Evolutionary conservation across 2,888 invertebrate genomes (phyloP), one percentile per base, ranked within the genome.

Genomic region (Chirona hameri): DNA sequence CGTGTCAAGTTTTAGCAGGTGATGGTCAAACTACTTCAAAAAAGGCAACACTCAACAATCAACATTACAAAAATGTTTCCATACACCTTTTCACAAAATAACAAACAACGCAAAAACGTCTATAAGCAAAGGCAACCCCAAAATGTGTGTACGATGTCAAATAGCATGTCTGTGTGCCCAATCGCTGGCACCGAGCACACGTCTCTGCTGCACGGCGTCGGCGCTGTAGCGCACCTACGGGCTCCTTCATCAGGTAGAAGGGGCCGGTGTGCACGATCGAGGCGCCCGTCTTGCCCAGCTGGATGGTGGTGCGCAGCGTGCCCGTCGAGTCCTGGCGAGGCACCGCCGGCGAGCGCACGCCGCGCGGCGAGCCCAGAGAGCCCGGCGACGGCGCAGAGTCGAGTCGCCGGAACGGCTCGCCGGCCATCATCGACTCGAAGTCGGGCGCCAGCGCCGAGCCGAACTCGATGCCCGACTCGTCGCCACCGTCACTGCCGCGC

Each of bases 191-290:
- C 39, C 39, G 39, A 5, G 4, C 7, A 5, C 39, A 39, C 39
- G 7, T 39, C 39, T 7, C 39, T 7, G 39, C 39, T 7, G 39
- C 39, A 39, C 39, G 39, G 39, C 39, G 39, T 39, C 39, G 39
- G 39, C 39, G 12, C 31, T 12, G n/a, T 12, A 72, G 85, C 87
- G 87, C 90, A 95, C 95, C 93, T 90, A 96, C 96, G 87, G 95
- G 95, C 90, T 97, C 97, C 91, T 96, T 97, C 94, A 98, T 95
- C 89, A 98, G 93, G 91, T 98, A 98, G 90, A 98, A 98, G 87
- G 98, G 98, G 87, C 98, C 98, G 90, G 96, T 96, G 89, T 97
- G 96, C 89, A 98, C 96, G 87, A 98, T 97, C 83, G 97, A 95
- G 9, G 85, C 85, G 83, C 98, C 98, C 88, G 97, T 97, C 90